Conservation (phyloP, 2,797 vertebrate genomes). For the Amphiprion clarkii region DNA sequence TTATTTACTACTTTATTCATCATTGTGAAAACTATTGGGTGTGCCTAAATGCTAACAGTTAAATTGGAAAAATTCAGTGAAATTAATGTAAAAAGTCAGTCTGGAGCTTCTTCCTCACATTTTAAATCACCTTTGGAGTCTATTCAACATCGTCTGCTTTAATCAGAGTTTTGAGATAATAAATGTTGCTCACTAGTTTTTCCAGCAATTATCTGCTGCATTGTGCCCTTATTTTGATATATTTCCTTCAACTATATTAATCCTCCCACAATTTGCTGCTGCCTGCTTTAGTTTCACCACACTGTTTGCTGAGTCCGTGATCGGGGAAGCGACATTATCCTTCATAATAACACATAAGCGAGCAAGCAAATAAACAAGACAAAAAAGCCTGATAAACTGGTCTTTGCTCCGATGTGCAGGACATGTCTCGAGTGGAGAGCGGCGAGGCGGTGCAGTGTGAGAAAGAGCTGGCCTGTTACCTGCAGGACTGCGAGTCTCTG, state of each 20-base stretch:
- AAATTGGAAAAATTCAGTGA: no score
- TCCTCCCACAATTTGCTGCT: neutral
- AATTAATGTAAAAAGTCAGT: no score
- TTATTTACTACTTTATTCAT: no score
- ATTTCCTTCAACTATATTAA: neutral
- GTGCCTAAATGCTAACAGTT: no score
- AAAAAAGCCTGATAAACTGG: neutral
- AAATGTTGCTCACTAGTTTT: neutral
- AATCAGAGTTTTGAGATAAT: no score
- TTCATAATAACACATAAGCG: neutral
- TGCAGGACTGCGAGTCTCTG: slow-evolving; percentile 94
- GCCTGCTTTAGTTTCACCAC: neutral
- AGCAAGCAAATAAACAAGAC: neutral
- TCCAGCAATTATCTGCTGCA: neutral
- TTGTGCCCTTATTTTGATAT: neutral
- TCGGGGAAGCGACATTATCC: neutral
- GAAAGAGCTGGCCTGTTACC: slow-evolving; percentile 90
- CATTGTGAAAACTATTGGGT: no score
- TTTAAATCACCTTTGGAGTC: neutral
- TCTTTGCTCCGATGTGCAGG: slow-evolving; percentile 77
- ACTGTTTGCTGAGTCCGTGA: neutral
- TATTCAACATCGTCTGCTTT: neutral
- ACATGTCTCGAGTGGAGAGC: slow-evolving; percentile 92
- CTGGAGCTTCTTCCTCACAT: no score
- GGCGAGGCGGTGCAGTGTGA: slow-evolving; percentile 92